A percentile compares a stretch with the other conserved stretches of the same genome.
These are phyloP conservation scores for Merluccius polli DNA, from an alignment of 2,797 vertebrate genomes.

Conservation along the genomic window DNA sequence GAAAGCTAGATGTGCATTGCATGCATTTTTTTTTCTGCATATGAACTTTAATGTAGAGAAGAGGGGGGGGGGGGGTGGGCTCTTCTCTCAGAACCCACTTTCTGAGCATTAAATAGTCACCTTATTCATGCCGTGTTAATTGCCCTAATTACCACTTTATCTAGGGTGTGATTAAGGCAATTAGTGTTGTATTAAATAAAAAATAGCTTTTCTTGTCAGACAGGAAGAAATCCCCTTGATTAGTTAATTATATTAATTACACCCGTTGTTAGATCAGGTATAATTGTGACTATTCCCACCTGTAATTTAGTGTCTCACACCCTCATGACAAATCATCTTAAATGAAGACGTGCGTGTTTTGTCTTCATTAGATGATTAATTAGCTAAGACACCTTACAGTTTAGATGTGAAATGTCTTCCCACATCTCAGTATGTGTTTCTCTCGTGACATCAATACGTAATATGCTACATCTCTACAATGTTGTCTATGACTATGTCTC, in stretches of 20 bases:
- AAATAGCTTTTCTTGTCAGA: conserved; percentile 53
- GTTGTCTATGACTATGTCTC: not conserved
- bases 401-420: conserved; percentile 49
- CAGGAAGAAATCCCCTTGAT: conserved; percentile 64
- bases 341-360: conserved; percentile 51
- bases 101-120: conserved; percentile 52
- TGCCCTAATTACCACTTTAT: conserved; percentile 72
- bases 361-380: conserved; percentile 64
- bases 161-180: conserved; percentile 67
- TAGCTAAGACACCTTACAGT: conserved; percentile 44
- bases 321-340: conserved; percentile 61
- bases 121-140: conserved; percentile 64
- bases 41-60: conserved; percentile 21
- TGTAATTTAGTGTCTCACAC: conserved; percentile 65
- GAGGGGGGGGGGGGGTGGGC: no score
- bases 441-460: not conserved
- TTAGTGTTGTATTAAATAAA: conserved; percentile 72
- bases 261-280: conserved; percentile 63
- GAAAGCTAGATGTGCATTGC: conserved; percentile 20
- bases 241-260: conserved; percentile 78
- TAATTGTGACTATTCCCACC: conserved; percentile 79
- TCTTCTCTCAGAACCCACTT: conserved; percentile 24
- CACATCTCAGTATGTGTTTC: conserved; percentile 6
- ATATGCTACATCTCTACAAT: not conserved
- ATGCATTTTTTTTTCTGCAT: conserved; percentile 7